Evolutionary conservation across 2,888 invertebrate species (phyloP), one percentile per base, ranked within the genome.

Genomic region (Pegoplata infirma): DNA sequence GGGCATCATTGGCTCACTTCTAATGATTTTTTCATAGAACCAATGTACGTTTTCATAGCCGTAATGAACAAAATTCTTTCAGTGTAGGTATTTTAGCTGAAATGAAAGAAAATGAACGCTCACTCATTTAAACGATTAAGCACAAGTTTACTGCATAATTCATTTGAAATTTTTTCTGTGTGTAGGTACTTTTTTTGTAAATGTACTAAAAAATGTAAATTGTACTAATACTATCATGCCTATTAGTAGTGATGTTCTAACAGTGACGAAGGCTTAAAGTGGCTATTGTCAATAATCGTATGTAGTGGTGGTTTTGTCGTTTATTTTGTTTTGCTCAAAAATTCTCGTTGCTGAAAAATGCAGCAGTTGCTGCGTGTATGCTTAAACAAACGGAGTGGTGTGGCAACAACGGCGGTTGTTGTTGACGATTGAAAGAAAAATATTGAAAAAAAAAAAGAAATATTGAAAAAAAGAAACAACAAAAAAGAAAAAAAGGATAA

Each of bases 351-450:
- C 36, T 59, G 49, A 73, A 53, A 64, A 69, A 28, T 25, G 53
- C 53, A 46, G 64, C 66, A 78, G 78, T 78, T 59, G 68, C 78
- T 69, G 78, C 53, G 73, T 74, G 68, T 47, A 53, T 64, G 53
- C 25, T 74, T 36, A 55, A 74, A 44, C 16, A 66, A 69, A 66
- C 73, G 64, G 78, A 28, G 40, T 66, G 73, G 68, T 73, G 58
- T 74, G 59, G 55, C 73, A 69, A 69, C 63, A 46, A 55, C 53
- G 51, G 12, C 49, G 72, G 61, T 71, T 72, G 61, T 72, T 59
- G 53, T 56, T 73, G 40, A 25, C 53, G 6, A 14, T 44, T 47
- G 36, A n/a, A 40, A 40, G 12, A 40, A 40, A 40, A 12, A 40
- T 56, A 21, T 47, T 6, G 19, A 16, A 49, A 16, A 25, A 63